phyloP scores from a whole-genome alignment of 2,888 invertebrate genomes.

The Notodonta dromedarius region DNA sequence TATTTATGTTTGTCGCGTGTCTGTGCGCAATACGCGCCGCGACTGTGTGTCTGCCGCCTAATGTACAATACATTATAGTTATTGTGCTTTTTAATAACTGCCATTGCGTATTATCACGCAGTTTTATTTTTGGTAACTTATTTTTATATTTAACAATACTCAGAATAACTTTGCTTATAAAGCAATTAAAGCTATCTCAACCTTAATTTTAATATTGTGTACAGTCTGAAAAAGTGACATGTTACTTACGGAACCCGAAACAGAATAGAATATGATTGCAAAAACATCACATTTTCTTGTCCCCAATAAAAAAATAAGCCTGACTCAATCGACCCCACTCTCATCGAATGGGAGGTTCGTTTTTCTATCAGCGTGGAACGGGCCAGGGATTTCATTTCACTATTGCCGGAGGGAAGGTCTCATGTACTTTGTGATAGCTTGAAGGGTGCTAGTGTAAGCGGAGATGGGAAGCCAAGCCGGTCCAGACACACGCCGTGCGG shows the following conservation, averaged over 20 bases:
- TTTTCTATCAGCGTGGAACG: slow-evolving; percentile 28
- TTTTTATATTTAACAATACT: too few species aligned
- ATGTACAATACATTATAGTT: slow-evolving; percentile 3
- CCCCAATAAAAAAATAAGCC: not conserved
- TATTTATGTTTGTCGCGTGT: slow-evolving; percentile 2
- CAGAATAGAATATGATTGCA: not conserved
- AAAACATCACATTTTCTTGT: not conserved
- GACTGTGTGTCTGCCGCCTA: slow-evolving; percentile 4
- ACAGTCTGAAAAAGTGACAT: too few species aligned
- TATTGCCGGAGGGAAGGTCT: slow-evolving; percentile 17
- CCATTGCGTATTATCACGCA: slow-evolving; percentile 35
- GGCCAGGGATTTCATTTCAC: slow-evolving; percentile 22
- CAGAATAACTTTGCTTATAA: too few species aligned
- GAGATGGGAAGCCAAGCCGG: too few species aligned
- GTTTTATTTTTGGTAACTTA: slow-evolving; percentile 27
- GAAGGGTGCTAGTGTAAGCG: slow-evolving; percentile 11
- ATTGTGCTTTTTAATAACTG: slow-evolving; percentile 1
- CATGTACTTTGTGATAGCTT: not conserved
- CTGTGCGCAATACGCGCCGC: not conserved
- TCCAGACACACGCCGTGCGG: too few species aligned
- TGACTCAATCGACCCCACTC: not conserved
- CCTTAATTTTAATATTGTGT: too few species aligned
- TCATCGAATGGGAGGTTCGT: not conserved
- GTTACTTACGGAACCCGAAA: not conserved
- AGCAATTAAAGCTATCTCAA: too few species aligned